Evolutionary conservation across 2,113 vertebrate species (phyloP).

Genomic region (Talpa occidentalis): DNA sequence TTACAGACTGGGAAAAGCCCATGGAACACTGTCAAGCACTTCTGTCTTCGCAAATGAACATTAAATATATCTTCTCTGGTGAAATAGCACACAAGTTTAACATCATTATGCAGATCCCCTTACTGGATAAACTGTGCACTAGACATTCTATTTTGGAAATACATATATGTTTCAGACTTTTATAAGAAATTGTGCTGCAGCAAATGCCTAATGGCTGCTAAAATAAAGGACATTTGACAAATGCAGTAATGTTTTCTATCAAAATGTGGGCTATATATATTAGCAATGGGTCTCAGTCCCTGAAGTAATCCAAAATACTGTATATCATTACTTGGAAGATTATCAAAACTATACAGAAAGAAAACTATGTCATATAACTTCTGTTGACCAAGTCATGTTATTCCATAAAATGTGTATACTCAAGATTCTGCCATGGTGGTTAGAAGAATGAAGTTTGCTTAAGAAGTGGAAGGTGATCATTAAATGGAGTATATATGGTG

Average conservation of each 20-base stretch:
- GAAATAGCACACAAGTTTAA: neutral
- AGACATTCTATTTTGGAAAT: neutral
- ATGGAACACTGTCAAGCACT: neutral
- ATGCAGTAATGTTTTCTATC: neutral
- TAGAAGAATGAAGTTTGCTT: neutral
- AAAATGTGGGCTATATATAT: neutral
- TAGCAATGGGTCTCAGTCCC: neutral
- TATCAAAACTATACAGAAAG: neutral
- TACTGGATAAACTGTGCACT: neutral
- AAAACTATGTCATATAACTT: neutral
- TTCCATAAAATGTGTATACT: neutral
- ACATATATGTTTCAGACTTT: neutral
- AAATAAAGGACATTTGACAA: neutral
- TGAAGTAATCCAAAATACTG: neutral
- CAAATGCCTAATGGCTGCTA: neutral
- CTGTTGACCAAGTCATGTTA: neutral
- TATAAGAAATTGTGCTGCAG: neutral
- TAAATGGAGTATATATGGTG: fast-evolving
- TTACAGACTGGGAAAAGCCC: neutral
- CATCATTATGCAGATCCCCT: neutral
- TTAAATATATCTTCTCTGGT: neutral
- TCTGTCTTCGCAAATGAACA: neutral
- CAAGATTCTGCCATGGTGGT: no score
- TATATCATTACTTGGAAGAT: neutral
- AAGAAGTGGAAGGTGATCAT: neutral